These are phyloP conservation scores for Asobara japonica DNA, from an alignment of 1,140 invertebrate species.

Conservation along the genomic window DNA sequence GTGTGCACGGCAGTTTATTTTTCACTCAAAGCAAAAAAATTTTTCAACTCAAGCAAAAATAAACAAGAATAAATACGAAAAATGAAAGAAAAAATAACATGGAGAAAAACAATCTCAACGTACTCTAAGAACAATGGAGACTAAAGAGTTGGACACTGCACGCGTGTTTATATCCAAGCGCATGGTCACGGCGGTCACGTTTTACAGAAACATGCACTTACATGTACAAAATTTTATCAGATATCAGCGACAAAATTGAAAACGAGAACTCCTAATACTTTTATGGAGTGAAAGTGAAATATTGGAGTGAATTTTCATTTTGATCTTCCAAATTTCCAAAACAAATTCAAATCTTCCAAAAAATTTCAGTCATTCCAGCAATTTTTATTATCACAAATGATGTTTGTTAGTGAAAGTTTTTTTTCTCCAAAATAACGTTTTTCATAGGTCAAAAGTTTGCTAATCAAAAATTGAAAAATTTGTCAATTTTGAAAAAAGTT, in stretches of 20 bases:
- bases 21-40: too few species aligned
- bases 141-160: constrained; percentile 46
- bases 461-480: too few species aligned
- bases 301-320: too few species aligned
- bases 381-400: too few species aligned
- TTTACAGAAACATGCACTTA: constrained; percentile 43
- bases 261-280: neutral
- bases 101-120: neutral
- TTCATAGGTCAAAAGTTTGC: too few species aligned
- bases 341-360: too few species aligned
- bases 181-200: constrained; percentile 55
- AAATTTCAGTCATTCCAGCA: too few species aligned
- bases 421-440: too few species aligned
- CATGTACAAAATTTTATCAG: constrained; percentile 1
- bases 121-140: constrained; percentile 54
- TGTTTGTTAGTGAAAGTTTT: too few species aligned
- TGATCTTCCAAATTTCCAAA: too few species aligned
- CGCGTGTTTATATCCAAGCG: constrained; percentile 43
- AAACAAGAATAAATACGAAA: neutral
- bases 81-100: constrained; percentile 17
- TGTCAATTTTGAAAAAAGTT: too few species aligned
- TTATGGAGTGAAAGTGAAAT: too few species aligned
- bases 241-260: neutral
- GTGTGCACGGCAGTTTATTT: neutral
- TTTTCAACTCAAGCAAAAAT: neutral